Base-by-base conservation (phyloP, 37 sponge, comb jelly and placozoan genomes). In the Dysidea cf. avara region DNA sequence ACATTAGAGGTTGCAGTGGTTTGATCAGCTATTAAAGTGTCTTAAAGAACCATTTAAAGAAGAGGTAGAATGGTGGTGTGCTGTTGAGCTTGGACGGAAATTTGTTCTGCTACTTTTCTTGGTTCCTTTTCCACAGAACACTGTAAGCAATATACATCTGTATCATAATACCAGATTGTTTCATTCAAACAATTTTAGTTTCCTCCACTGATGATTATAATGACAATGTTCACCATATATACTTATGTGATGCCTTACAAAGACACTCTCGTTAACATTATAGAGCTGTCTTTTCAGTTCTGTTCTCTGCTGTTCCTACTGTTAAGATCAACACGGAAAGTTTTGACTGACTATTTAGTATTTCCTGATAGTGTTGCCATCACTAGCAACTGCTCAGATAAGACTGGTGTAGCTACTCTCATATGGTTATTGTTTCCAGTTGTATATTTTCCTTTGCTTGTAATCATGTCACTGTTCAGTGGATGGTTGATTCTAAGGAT, bases 1-100 rank as follows among this genome's bases (percentile, higher is more conserved):
- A n/a, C n/a, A n/a, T n/a, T n/a, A n/a, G n/a, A n/a, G n/a, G n/a
- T n/a, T n/a, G n/a, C n/a, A n/a, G n/a, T n/a, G n/a, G n/a, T n/a
- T n/a, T n/a, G n/a, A n/a, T n/a, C n/a, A n/a, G n/a, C n/a, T n/a
- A n/a, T n/a, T n/a, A n/a, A n/a, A n/a, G n/a, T n/a, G n/a, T n/a
- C n/a, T 86, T 34, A 53, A 37, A 0, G 31, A 47, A 18, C 63
- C 12, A 47, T 87, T 56, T 58, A 75, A 59, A 43, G 79, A 78
- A 17, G 30, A 66, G 1, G 65, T 34, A n/a, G 61, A 56, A 40
- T 88, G 88, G 88, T 88, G 88, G 79, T 31, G 51, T 25, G 47
- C 57, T 29, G 48, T 88, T 46, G 88, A 88, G 69, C 74, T 82
- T 22, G 66, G 39, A 22, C 70, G 88, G 48, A 54, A 84, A 30